Conservation (phyloP, 2,888 invertebrate species). For the Oligia fasciuncula region DNA sequence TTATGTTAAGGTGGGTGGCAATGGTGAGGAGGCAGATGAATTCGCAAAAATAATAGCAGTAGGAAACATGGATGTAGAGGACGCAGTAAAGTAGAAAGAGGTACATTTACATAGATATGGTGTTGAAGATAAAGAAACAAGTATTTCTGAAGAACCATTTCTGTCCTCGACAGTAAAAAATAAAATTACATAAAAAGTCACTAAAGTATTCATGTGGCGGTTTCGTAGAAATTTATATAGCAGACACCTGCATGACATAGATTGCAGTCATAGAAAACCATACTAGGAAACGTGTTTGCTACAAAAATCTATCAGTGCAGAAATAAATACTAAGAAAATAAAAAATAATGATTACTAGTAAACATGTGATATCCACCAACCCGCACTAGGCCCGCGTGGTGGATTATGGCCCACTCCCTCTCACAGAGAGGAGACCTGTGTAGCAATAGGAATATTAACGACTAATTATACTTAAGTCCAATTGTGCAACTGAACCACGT, state of each 20-base stretch:
- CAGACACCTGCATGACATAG: neutral
- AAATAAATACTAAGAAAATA: neutral
- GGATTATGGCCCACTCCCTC: no score
- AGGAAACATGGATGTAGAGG: neutral
- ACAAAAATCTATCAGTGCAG: no score
- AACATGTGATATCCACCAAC: no score
- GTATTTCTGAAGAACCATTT: neutral
- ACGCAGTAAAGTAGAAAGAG: neutral
- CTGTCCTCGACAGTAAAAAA: neutral
- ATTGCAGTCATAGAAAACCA: neutral
- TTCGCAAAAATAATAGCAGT: neutral
- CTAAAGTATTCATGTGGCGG: neutral
- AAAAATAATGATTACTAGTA: neutral
- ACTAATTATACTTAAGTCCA: neutral
- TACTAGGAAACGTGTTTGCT: neutral
- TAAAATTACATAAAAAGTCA: no score
- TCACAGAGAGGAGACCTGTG: no score
- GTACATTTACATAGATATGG: neutral
- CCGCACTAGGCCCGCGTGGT: no score
- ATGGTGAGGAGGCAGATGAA: neutral
- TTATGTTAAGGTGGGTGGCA: neutral
- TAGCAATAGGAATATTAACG: no score
- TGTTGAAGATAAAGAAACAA: neutral
- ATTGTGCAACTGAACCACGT: neutral
- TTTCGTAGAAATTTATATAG: neutral